phyloP scores from a whole-genome alignment of 2,113 vertebrate genomes.

The Chloebia gouldiae region DNA sequence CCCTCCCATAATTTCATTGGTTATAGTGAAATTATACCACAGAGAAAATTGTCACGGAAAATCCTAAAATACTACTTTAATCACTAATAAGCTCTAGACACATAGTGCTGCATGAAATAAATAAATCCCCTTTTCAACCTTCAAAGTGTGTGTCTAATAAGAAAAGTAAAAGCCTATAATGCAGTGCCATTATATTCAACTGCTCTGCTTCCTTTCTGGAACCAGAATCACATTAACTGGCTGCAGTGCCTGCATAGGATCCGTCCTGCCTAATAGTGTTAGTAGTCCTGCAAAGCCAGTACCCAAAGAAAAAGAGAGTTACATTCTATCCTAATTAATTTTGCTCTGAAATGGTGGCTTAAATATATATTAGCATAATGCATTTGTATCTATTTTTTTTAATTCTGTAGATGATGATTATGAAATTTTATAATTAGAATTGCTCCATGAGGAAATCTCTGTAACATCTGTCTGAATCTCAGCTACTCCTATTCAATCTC shows the following conservation, averaged over 20 bases:
- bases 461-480: neutral
- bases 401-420: neutral
- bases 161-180: neutral
- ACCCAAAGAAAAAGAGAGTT: neutral
- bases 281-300: neutral
- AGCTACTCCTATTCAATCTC: neutral
- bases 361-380: neutral
- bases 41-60: neutral
- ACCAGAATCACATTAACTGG: neutral
- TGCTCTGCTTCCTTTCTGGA: neutral
- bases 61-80: constrained; percentile 15
- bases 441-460: neutral
- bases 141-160: neutral
- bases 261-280: neutral
- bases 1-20: neutral
- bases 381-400: neutral
- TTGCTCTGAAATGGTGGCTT: neutral
- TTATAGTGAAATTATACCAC: neutral
- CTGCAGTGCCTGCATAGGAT: neutral
- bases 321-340: neutral
- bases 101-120: neutral
- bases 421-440: neutral
- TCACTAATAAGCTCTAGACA: neutral
- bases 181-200: neutral
- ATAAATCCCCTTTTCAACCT: constrained; percentile 3